Conservation (phyloP, 1,140 invertebrate genomes). For the Phocides pigmalion region DNA sequence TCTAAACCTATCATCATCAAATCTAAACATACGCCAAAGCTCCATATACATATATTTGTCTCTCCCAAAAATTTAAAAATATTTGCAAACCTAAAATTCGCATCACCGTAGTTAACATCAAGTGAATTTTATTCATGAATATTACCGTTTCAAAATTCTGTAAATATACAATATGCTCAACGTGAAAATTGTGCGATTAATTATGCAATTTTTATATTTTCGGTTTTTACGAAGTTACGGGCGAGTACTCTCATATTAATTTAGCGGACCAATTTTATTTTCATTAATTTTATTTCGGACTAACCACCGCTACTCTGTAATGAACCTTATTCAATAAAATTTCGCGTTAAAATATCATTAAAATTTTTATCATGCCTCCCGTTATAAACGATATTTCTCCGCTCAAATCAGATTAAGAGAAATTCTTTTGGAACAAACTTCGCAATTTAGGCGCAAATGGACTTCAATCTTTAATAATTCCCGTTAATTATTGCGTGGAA, state of each 20-base stretch:
- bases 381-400: slow-evolving; percentile 32
- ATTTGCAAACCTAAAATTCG: neutral
- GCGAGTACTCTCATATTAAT: neutral
- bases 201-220: too few relatives aligned
- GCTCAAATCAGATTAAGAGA: slow-evolving; percentile 33
- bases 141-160: too few relatives aligned
- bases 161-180: too few relatives aligned
- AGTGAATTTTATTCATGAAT: too few relatives aligned
- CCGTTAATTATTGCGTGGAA: slow-evolving; percentile 34
- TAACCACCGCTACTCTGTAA: neutral
- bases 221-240: too few relatives aligned
- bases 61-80: neutral
- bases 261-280: neutral
- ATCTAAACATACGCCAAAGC: too few relatives aligned
- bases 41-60: neutral
- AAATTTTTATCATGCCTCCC: slow-evolving; percentile 21
- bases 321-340: slow-evolving; percentile 23
- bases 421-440: slow-evolving; percentile 37
- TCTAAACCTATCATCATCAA: too few relatives aligned
- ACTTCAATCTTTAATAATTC: slow-evolving; percentile 33
- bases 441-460: slow-evolving; percentile 29
- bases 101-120: too few relatives aligned
- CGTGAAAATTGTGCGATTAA: too few relatives aligned
- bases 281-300: neutral
- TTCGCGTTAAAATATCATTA: slow-evolving; percentile 29